Base-by-base conservation (phyloP, 2,888 invertebrate species). In the Andrena flavipes region DNA sequence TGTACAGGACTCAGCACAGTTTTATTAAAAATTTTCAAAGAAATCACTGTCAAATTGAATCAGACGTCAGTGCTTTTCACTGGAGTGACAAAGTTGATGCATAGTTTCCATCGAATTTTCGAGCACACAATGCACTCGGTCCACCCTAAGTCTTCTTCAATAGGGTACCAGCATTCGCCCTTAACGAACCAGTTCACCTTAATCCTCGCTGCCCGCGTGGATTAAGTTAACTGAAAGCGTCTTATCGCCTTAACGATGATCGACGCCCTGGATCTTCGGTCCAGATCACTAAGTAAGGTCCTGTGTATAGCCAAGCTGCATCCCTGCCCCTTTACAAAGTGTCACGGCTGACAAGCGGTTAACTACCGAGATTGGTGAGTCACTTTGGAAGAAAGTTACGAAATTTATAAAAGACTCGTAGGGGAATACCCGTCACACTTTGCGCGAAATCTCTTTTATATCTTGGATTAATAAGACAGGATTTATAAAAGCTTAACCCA, bases 241-340 rank as follows among this genome's bases (percentile, higher is more conserved):
- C 86, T 87, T 84, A 87, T 88, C 89, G 86, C 80, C 65, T 86
- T 88, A 88, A 88, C 82, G 88, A 88, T 87, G 88, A 88, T 88
- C 88, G 88, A 88, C 88, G 82, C 76, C 51, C 64, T 71, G 69
- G 72, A 88, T 82, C 84, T 80, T 63, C 33, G 59, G 59, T 72
- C 65, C 30, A 65, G 81, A 82, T 81, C 65, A 81, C 81, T 85
- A 84, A 85, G 77, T 84, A 83, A 81, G 54, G 64, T 76, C 62
- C 70, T 82, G 42, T 70, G 79, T 84, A 71, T 51, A 33, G 29
- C n/a, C 2, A 29, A 2, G 49, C n/a, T n/a, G 33, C 30, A 29
- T 35, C 69, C 51, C 48, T 35, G 30, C 7, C n/a, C 42, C 67
- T 79, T 68, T 33, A 63, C 35, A 20, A 62, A 63, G 48, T 26